phyloP scores from a whole-genome alignment of 1,140 invertebrate species.

The Tetranychus urticae region DNA sequence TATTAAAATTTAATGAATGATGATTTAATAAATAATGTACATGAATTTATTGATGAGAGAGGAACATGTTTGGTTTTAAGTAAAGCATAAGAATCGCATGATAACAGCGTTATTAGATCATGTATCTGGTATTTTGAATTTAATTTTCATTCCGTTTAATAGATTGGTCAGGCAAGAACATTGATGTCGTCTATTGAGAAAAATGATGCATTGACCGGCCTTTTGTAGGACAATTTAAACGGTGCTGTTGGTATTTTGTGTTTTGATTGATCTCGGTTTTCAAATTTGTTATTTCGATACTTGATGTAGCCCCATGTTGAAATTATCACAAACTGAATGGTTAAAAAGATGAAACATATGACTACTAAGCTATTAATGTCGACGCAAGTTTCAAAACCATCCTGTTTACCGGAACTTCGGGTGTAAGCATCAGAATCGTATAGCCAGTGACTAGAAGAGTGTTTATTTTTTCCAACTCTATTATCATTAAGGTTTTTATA shows the following conservation, averaged over 20 bases:
- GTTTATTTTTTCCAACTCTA: neutral
- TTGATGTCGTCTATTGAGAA: neutral
- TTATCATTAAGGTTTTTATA: neutral
- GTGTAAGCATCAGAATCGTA: neutral
- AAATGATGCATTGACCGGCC: neutral
- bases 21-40: no score
- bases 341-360: neutral
- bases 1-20: no score
- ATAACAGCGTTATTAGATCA: no score
- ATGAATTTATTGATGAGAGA: no score
- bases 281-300: neutral
- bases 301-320: neutral
- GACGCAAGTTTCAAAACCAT: neutral
- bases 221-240: neutral
- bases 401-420: neutral
- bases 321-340: neutral
- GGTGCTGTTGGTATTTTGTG: neutral
- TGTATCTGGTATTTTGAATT: no score
- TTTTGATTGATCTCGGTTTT: neutral
- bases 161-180: neutral
- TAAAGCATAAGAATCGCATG: no score
- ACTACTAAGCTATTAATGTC: neutral
- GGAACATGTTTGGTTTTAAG: no score
- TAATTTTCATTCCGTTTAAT: neutral
- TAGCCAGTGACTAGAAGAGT: neutral